Evolutionary conservation across 1,140 invertebrate species (phyloP), one percentile per base, ranked within the genome.

Genomic region (Drosophila novamexicana): DNA sequence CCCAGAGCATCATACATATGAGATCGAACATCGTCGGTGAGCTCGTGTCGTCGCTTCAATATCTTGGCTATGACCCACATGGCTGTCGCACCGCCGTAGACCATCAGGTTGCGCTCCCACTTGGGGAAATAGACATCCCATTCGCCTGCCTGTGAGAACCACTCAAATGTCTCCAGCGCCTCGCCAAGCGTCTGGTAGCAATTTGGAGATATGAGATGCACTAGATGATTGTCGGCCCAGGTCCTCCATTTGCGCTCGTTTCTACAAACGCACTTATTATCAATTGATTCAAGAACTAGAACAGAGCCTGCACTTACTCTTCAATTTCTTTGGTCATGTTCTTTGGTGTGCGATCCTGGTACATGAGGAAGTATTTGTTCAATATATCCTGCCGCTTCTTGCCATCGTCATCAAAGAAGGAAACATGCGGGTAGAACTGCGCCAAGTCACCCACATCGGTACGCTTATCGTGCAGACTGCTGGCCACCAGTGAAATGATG

Each of bases 281-380:
- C 52, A 0, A 39, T 29, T n/a, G 5, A n/a, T 7, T 36, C 1
- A 10, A 47, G 12, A 0, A 2, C 6, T 49, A 9, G 3, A 32
- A 16, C 7, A 0, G 7, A 7, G 1, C 18, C 18, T 9, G 1
- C 1, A 94, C 95, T 95, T 93, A 97, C 96, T 93, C 92, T 74
- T 97, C 94, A 10, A 94, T 92, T 69, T 96, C 93, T 67, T 95
- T 93, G 16, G 94, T 93, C 66, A 93, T 93, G 39, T 93, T 91
- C 79, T 94, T 93, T 2, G 94, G 93, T 8, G 93, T 86, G 45
- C 93, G 85, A 10, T 95, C 94, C 86, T 95, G 94, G 90, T 90
- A 96, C 98, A 99, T 99, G 0, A 99, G 91, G 90, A 97, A 99
- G 93, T 99, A 99, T 93, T 97, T 97, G 92, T 99, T 99, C 78